A percentile compares a stretch with the other conserved stretches of the same genome.
Conservation (phyloP, 2,113 vertebrate genomes). For the Myanophis thanlyinensis region DNA sequence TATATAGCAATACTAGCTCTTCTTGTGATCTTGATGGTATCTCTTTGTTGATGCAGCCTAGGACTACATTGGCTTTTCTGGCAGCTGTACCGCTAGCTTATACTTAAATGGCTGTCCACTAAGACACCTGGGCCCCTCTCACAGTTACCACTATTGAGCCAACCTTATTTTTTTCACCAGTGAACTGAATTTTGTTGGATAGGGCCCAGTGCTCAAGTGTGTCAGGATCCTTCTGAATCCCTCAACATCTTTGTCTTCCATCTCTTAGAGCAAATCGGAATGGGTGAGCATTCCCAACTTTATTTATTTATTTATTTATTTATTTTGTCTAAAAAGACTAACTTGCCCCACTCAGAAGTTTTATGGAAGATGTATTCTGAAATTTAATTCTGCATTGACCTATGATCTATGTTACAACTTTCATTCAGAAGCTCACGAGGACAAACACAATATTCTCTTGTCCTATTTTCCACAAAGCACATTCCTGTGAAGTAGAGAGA, state of each 20-base stretch:
- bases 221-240: neutral
- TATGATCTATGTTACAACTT: neutral
- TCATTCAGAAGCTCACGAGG: neutral
- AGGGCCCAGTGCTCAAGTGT: neutral
- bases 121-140: neutral
- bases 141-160: neutral
- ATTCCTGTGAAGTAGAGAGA: neutral
- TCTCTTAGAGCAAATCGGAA: neutral
- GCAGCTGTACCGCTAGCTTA: neutral
- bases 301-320: no score
- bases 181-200: neutral
- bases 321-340: neutral
- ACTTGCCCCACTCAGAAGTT: neutral
- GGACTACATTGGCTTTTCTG: neutral
- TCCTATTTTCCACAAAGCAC: neutral
- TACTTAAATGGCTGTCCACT: neutral
- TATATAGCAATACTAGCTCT: neutral
- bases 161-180: neutral
- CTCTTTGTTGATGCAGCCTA: neutral
- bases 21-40: neutral
- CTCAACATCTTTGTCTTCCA: neutral
- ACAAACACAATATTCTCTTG: neutral
- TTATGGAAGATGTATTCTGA: neutral
- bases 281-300: neutral
- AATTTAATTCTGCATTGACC: neutral